A percentile compares a stretch with the other conserved stretches of the same genome.
phyloP scores from a whole-genome alignment of 2,888 invertebrate species.

The Sinhomidia bicolor region DNA sequence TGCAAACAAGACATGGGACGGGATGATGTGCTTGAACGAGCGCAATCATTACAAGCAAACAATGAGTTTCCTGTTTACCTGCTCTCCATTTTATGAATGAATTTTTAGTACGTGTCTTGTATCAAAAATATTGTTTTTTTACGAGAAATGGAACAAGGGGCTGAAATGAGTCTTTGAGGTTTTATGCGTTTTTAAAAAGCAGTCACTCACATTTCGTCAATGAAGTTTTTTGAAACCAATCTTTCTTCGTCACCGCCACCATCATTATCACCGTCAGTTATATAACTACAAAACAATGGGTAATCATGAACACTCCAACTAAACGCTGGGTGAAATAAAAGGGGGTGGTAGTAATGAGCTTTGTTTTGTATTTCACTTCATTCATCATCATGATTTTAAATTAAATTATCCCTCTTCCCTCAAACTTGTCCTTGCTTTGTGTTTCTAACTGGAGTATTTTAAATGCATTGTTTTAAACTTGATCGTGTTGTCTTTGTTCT shows the following conservation, averaged over 20 bases:
- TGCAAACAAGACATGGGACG: background rate
- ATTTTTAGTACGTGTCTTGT: background rate
- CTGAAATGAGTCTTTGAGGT: background rate
- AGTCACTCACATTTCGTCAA: too few species aligned
- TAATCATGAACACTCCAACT: background rate
- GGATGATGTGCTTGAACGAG: background rate
- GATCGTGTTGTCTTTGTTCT: background rate
- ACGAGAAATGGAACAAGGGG: background rate
- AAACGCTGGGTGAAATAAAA: background rate
- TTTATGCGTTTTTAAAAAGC: slow-evolving; percentile 10
- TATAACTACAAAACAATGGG: background rate
- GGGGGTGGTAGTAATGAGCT: slow-evolving; percentile 1
- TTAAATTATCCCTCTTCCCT: background rate
- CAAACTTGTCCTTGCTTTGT: background rate
- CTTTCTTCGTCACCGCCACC: too few species aligned
- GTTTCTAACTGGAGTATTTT: too few species aligned
- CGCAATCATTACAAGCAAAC: background rate
- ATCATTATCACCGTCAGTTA: too few species aligned
- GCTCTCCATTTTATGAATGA: background rate
- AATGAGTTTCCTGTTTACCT: slow-evolving; percentile 23
- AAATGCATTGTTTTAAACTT: too few species aligned
- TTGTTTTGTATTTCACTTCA: slow-evolving; percentile 30
- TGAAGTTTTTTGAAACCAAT: too few species aligned
- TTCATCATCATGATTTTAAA: background rate
- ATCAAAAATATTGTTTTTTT: background rate